These are phyloP conservation scores for Etheostoma nigrum DNA, from an alignment of 2,797 vertebrate genomes.

Conservation along the genomic window DNA sequence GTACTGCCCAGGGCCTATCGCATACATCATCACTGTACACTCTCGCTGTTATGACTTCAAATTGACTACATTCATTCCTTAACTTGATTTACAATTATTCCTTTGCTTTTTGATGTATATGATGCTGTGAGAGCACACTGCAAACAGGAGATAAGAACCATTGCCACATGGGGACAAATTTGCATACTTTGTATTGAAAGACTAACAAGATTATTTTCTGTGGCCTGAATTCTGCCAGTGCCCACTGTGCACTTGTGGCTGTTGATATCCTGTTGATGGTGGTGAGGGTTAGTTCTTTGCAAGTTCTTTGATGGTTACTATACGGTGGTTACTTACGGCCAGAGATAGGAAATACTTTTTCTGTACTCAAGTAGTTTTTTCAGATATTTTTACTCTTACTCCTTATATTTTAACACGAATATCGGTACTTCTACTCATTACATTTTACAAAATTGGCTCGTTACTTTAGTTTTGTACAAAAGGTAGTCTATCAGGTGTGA, in stretches of 20 bases:
- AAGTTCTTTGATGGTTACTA: not conserved
- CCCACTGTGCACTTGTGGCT: not conserved
- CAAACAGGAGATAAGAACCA: conserved; percentile 3
- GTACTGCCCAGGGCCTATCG: conserved; percentile 50
- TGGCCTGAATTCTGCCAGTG: not conserved
- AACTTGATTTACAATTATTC: conserved; percentile 16
- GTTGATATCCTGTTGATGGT: not conserved
- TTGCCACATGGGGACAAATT: conserved; percentile 13
- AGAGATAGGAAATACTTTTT: no score
- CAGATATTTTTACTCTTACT: no score
- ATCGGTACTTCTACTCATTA: no score
- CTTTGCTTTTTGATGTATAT: not conserved
- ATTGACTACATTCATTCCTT: conserved; percentile 18
- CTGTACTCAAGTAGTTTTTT: no score
- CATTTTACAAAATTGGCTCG: no score
- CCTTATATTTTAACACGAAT: no score
- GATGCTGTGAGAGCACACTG: not conserved
- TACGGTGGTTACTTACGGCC: not conserved
- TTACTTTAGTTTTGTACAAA: no score
- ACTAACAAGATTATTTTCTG: not conserved
- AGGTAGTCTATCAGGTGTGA: no score
- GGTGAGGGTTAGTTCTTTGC: not conserved
- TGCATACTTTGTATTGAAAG: not conserved
- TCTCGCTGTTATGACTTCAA: conserved; percentile 21
- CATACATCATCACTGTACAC: conserved; percentile 49